Evolutionary conservation across 2,888 invertebrate genomes (phyloP), one percentile per base, ranked within the genome.

Genomic region (Caenorhabditis doughertyi): DNA sequence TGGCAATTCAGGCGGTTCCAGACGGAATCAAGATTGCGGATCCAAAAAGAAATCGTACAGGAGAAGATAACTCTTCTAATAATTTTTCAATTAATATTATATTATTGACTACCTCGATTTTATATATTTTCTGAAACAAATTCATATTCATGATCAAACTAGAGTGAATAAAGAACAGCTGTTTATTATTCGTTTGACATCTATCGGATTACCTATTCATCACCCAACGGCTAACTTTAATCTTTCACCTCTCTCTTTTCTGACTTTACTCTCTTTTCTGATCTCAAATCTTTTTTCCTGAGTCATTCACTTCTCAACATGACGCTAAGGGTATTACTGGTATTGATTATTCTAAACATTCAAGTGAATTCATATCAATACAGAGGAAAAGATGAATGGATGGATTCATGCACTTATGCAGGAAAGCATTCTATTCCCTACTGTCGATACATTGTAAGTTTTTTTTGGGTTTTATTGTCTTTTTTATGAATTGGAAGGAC

Each of bases 11-110:
- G 0, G n/a, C 51, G 3, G 21, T 16, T 1, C 71, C 60, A 3
- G 60, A 25, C 13, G 71, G 60, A 2, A 16, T 60, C 27, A 72
- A 72, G 51, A 39, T 72, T n/a, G 18, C 42, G 18, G 71, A 72
- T 51, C 49, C 60, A n/a, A 72, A 72, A 18, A 49, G 71, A 11
- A 55, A 58, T 39, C 11, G 23, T 2, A 32, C 55, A 18, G 55
- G 32, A 16, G 9, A n/a, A 1, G 18, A 2, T 4, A 32, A 56
- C 11, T 8, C 18, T 21, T 4, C 35, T 9, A 21, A 21, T 18
- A 4, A 58, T 58, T 21, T 39, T 21, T 21, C 9, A 32, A 0
- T 21, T 4, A 18, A 16, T 32, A 9, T 35, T 35, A 2, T 32
- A 2, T 21, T 21, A 9, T 29, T 56, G 13, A 27, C 3, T 7